Percentiles rank a stretch among this genome's conserved stretches.
These are phyloP conservation scores for Rhimphoctona megacephalus DNA, from an alignment of 2,888 invertebrate species.

Conservation along the genomic window DNA sequence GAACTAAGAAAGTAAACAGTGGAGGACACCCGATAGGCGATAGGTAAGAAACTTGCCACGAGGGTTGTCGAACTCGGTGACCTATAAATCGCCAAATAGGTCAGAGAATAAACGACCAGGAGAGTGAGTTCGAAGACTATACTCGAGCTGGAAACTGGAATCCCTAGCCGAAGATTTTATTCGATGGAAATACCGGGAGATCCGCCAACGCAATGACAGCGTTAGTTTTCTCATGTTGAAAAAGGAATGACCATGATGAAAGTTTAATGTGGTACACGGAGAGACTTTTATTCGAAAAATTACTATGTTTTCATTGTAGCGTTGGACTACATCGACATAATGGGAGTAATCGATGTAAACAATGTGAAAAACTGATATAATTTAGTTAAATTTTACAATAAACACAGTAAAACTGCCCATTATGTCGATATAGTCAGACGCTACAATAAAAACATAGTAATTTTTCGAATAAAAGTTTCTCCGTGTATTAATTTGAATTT, in stretches of 20 bases:
- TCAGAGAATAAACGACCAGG: constrained; percentile 76
- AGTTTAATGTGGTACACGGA: no score
- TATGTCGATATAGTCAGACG: no score
- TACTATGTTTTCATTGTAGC: no score
- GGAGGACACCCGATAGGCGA: constrained; percentile 57
- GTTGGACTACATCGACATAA: no score
- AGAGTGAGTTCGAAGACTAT: constrained; percentile 69
- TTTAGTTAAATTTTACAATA: no score
- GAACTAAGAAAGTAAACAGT: not conserved
- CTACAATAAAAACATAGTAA: no score
- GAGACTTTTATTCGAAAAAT: no score
- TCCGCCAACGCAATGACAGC: not conserved
- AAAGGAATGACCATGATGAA: not conserved
- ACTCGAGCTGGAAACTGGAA: not conserved
- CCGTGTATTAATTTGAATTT: not conserved
- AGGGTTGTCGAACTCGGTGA: constrained; percentile 80
- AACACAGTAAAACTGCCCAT: no score
- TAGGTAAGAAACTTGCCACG: constrained; percentile 51
- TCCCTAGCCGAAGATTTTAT: constrained; percentile 3
- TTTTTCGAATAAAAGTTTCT: no score
- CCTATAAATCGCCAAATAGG: constrained; percentile 80
- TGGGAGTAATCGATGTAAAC: no score
- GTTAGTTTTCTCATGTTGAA: not conserved
- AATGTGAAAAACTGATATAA: no score
- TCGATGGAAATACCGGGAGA: not conserved